Evolutionary conservation across 2,113 vertebrate genomes (phyloP), one percentile per base, ranked within the genome.

Genomic region (Megatriorchis doriae): DNA sequence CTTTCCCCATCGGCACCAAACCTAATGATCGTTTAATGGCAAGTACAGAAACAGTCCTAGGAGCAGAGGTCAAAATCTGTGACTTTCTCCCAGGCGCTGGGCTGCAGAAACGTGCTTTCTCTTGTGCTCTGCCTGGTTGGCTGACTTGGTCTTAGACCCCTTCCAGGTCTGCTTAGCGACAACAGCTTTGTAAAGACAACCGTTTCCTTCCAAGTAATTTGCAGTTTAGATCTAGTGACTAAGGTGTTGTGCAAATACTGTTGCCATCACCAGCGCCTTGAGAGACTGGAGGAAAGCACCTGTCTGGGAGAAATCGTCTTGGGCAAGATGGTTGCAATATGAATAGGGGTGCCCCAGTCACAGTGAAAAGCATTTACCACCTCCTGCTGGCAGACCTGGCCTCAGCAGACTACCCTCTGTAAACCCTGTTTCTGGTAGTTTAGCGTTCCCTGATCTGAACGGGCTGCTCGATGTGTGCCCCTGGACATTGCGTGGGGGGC

Each of bases 21-120:
- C 53, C 22, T 84, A 65, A 72, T 65, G 70, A 81, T 72, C 1
- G 1, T 89, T 91, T 94, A 89, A 81, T 48, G 62, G 53, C 48
- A 95, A 94, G 73, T 40, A 50, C 47, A 90, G 90, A 85, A 94
- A 77, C 36, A 47, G 66, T 40, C 40, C 40, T 36, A 36, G 43
- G 78, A 94, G 48, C 71, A 91, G 84, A 91, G 70, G 90, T 94
- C 74, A 94, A 56, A 82, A 79, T 38, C 50, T 79, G 45, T 31
- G 70, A 47, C 66, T 79, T 89, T 71, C 62, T 94, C 38, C 55
- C 48, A 48, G 68, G 63, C 47, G 74, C 56, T 10, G 25, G 26
- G 58, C 16, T 88, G 48, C 31, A 72, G 61, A 89, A 84, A 72
- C 10, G 18, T 32, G 48, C 31, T 80, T 72, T 90, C 43, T 68